phyloP scores from a whole-genome alignment of 2,888 invertebrate species.

The Gymnoscelis rufifasciata region DNA sequence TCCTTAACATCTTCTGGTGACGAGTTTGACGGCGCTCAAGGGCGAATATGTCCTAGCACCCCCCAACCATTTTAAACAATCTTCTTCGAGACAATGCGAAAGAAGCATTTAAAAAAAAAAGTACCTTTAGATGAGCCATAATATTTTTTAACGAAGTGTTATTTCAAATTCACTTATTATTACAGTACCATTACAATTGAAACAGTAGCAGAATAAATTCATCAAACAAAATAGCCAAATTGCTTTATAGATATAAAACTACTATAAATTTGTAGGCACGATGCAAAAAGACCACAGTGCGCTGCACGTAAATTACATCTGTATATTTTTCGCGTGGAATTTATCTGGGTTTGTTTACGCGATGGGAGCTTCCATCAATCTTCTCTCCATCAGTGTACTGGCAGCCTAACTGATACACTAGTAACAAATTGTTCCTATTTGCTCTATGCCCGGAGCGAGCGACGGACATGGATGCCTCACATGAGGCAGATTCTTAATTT shows the following conservation, averaged over 20 bases:
- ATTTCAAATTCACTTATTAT: neutral
- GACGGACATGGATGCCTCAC: constrained; percentile 40
- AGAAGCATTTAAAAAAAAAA: too few relatives aligned
- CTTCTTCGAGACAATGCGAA: too few relatives aligned
- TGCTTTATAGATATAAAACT: neutral
- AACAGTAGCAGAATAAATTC: neutral
- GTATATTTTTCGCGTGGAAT: constrained; percentile 21
- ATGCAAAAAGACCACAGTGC: constrained; percentile 13
- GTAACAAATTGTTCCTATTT: constrained; percentile 63
- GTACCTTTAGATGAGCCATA: too few relatives aligned
- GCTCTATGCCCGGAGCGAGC: constrained; percentile 56
- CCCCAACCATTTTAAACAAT: too few relatives aligned
- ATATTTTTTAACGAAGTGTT: too few relatives aligned
- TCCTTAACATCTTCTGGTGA: too few relatives aligned
- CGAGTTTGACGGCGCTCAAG: too few relatives aligned
- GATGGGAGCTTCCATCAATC: constrained; percentile 40
- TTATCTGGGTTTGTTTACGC: constrained; percentile 22
- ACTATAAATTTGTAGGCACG: constrained; percentile 14
- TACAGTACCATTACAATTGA: neutral
- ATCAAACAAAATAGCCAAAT: constrained; percentile 1
- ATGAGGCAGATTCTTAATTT: constrained; percentile 66
- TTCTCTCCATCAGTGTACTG: constrained; percentile 34
- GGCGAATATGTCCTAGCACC: too few relatives aligned
- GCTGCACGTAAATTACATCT: constrained; percentile 14
- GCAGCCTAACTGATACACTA: constrained; percentile 44